These are phyloP conservation scores for Cygnus atratus DNA, from an alignment of 2,113 vertebrate genomes.

Conservation along the genomic window DNA sequence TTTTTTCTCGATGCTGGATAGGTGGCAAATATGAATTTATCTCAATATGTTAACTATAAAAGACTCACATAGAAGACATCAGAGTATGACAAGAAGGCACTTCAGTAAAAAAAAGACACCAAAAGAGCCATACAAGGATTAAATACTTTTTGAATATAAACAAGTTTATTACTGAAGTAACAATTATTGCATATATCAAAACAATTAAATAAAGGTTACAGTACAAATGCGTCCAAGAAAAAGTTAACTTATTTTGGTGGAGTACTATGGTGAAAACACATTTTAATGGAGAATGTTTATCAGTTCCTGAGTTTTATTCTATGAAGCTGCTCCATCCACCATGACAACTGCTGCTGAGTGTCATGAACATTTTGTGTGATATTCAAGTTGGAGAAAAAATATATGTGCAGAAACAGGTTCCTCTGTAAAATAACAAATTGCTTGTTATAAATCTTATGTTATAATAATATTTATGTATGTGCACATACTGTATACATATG, in stretches of 20 bases:
- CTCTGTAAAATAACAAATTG: background rate
- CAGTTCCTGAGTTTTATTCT: slow-evolving; percentile 4
- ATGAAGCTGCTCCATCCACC: background rate
- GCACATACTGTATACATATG: background rate
- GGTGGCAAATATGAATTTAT: background rate
- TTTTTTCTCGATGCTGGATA: background rate
- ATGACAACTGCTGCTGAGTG: background rate
- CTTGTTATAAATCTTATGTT: background rate
- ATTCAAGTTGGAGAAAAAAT: background rate
- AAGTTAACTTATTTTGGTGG: slow-evolving; percentile 6
- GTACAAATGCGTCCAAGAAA: slow-evolving; percentile 40
- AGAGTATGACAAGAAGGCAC: background rate
- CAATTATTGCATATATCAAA: slow-evolving; percentile 43
- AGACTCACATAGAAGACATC: background rate
- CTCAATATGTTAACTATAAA: slow-evolving; percentile 13
- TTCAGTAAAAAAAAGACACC: slow-evolving; percentile 28
- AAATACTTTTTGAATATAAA: slow-evolving; percentile 48
- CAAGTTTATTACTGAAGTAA: slow-evolving; percentile 53
- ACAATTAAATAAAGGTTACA: slow-evolving; percentile 5
- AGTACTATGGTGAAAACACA: background rate
- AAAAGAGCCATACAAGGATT: background rate
- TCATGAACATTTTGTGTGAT: background rate
- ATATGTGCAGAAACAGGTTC: background rate
- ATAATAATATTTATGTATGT: background rate
- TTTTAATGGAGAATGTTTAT: slow-evolving; percentile 36